Evolutionary conservation across 2,888 invertebrate genomes (phyloP), one percentile per base, ranked within the genome.

Genomic region (Dryobotodes eremita): DNA sequence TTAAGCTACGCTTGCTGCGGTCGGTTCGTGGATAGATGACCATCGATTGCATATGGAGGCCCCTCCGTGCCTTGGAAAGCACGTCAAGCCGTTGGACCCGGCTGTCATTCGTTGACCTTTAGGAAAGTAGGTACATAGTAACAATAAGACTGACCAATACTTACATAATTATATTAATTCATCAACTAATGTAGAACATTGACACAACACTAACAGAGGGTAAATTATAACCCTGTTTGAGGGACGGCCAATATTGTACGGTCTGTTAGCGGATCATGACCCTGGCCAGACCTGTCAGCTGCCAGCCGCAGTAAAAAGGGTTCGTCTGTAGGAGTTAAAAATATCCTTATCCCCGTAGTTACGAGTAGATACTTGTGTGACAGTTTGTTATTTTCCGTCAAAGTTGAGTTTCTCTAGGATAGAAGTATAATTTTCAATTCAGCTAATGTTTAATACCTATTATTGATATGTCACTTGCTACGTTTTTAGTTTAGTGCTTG

Each of bases 281-380:
- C 57, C 11, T 42, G 13, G 48, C 31, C 57, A 31, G 15, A 10
- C 26, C 80, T 83, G 83, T 84, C 82, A 84, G 31, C 80, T 83
- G 82, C 42, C 83, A 80, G 15, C 6, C 20, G 13, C 15, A 55
- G 71, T 83, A 84, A 83, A 75, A 84, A 83, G 85, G 83, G 83
- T 83, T 71, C 36, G 53, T 59, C 31, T 55, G 74, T 64, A 23
- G 66, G 36, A 84, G 66, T 71, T 62, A 68, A 80, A 83, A 80
- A 69, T 80, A 80, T 61, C 15, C 26, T 53, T 53, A n/a, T 31
- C 36, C 48, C 13, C 10, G 57, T 57, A 36, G 59, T 31, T 62
- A 36, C 11, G 10, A n/a, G 0, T 65, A 36, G 17, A 59, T n/a
- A 81, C 50, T 20, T 31, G 13, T 68, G 66, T 77, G 70, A 71